Evolutionary conservation across 2,797 vertebrate genomes (phyloP).

Genomic region (Leptatherina wallacei): DNA sequence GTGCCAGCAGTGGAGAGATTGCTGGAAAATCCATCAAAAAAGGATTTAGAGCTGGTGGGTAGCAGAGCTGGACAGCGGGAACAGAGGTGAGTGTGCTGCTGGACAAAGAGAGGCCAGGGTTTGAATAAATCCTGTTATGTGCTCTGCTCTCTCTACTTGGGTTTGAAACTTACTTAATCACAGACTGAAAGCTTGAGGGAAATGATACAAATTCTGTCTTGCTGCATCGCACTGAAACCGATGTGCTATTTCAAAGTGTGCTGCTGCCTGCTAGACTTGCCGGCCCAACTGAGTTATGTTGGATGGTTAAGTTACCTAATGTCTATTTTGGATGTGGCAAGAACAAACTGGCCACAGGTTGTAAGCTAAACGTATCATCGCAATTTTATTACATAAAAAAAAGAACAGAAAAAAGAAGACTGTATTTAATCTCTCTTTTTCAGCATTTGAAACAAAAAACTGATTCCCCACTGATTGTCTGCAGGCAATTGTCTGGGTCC

Average conservation of each 20-base stretch:
- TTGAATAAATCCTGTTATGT: slow-evolving; percentile 77
- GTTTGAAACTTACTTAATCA: slow-evolving; percentile 69
- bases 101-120: slow-evolving; percentile 61
- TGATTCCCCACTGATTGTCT: not conserved
- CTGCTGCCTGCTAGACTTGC: slow-evolving; percentile 10
- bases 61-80: slow-evolving; percentile 57
- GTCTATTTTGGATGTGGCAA: slow-evolving; percentile 9
- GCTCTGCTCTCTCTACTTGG: slow-evolving; percentile 48
- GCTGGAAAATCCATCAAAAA: slow-evolving; percentile 83
- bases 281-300: slow-evolving; percentile 15
- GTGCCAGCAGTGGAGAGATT: slow-evolving; percentile 41
- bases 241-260: slow-evolving; percentile 5
- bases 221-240: slow-evolving; percentile 13
- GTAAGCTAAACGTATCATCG: slow-evolving; percentile 9
- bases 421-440: slow-evolving; percentile 12
- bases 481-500: slow-evolving; percentile 2
- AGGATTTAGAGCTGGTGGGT: slow-evolving; percentile 77
- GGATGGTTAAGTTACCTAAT: not conserved
- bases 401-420: not conserved
- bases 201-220: slow-evolving; percentile 34
- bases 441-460: slow-evolving; percentile 19
- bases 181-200: slow-evolving; percentile 35
- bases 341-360: slow-evolving; percentile 5
- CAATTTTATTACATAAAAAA: slow-evolving; percentile 16
- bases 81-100: slow-evolving; percentile 60